A percentile compares a stretch with the other conserved stretches of the same genome.
These are phyloP conservation scores for Smittia aterrima DNA, from an alignment of 2,888 invertebrate species.

Conservation along the genomic window DNA sequence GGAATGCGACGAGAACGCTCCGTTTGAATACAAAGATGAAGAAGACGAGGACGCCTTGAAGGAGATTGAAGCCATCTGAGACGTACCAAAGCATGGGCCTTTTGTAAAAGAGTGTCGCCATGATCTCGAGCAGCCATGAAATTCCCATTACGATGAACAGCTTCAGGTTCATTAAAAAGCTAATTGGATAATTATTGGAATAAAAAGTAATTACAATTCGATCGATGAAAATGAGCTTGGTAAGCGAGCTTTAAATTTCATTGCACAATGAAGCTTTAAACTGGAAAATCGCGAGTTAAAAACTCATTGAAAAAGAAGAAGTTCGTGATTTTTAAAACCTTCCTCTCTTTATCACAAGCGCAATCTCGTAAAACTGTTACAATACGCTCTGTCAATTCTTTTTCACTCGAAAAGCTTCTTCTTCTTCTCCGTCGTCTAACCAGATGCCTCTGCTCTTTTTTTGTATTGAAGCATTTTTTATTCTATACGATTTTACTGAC, in stretches of 20 bases:
- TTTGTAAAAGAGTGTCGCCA: constrained; percentile 60
- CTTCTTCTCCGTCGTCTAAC: no score
- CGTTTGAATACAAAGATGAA: constrained; percentile 69
- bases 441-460: no score
- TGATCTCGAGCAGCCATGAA: constrained; percentile 67
- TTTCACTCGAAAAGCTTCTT: neutral
- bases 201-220: constrained; percentile 27
- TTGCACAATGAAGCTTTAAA: no score
- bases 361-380: no score
- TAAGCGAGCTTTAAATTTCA: no score
- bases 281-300: no score
- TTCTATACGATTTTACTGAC: no score
- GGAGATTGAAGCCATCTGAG: constrained; percentile 65
- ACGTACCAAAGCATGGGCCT: constrained; percentile 56
- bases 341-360: neutral
- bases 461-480: no score
- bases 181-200: neutral
- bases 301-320: no score
- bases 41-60: constrained; percentile 73
- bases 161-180: constrained; percentile 62
- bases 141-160: constrained; percentile 78
- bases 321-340: no score
- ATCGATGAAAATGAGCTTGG: neutral
- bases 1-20: constrained; percentile 62
- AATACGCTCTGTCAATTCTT: neutral